Conservation (phyloP, 2,113 vertebrate genomes). For the Xyrauchen texanus region DNA sequence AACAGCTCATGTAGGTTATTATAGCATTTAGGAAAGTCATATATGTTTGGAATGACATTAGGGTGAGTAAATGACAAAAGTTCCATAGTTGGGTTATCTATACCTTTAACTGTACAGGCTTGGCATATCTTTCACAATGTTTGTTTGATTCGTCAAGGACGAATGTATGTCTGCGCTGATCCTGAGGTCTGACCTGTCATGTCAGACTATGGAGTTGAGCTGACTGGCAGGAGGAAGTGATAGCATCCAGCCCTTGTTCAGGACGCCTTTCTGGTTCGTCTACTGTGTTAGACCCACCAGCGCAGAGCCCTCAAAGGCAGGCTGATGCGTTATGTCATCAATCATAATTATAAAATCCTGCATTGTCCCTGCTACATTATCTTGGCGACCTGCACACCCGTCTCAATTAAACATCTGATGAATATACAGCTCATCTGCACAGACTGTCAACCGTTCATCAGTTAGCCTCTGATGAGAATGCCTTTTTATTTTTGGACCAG, state of each 20-base stretch:
- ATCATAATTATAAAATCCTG: conserved; percentile 67
- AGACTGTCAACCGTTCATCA: conserved; percentile 66
- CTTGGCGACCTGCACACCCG: conserved; percentile 66
- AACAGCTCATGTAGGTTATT: too few relatives aligned
- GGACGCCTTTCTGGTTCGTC: not conserved
- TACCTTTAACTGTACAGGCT: not conserved
- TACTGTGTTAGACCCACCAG: not conserved
- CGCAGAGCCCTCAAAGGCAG: conserved; percentile 31
- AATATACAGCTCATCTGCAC: conserved; percentile 65
- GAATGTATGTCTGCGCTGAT: conserved; percentile 8
- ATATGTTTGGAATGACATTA: too few relatives aligned
- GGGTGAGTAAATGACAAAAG: too few relatives aligned
- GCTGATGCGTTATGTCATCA: conserved; percentile 61
- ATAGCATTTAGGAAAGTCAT: too few relatives aligned
- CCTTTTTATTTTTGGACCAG: conserved; percentile 72
- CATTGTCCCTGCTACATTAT: conserved; percentile 65
- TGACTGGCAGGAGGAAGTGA: conserved; percentile 36
- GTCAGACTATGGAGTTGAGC: conserved; percentile 23
- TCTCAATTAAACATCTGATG: conserved; percentile 69
- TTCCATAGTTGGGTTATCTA: too few relatives aligned
- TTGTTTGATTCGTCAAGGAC: not conserved
- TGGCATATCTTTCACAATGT: not conserved
- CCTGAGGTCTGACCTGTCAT: conserved; percentile 10
- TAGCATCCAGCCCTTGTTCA: conserved; percentile 30
- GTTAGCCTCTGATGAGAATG: conserved; percentile 61